Conservation (phyloP, 2,797 vertebrate species). For the Oreochromis grahami region DNA sequence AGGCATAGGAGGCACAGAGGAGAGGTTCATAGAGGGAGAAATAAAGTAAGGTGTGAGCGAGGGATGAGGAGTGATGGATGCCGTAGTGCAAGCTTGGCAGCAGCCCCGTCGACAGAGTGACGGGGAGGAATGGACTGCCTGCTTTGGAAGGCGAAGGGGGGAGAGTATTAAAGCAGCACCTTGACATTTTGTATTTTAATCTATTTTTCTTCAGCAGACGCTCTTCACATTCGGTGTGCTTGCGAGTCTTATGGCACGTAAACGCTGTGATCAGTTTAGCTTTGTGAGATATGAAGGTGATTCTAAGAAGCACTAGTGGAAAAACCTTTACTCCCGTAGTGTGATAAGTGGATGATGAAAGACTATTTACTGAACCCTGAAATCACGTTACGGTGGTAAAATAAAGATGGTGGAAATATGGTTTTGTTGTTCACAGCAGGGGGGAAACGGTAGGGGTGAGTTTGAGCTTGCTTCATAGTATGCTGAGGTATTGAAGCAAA, state of each 20-base stretch:
- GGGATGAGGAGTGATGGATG: conserved; percentile 30
- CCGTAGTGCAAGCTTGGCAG: not conserved
- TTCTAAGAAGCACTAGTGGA: not conserved
- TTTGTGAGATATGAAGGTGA: conserved; percentile 5
- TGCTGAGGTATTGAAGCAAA: not conserved
- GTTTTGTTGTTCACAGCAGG: not conserved
- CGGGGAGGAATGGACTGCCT: not conserved
- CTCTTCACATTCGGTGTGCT: not conserved
- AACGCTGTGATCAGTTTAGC: conserved; percentile 25
- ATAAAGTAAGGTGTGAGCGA: not conserved
- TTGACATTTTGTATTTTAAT: conserved; percentile 53
- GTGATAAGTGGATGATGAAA: conserved; percentile 35
- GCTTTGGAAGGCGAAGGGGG: not conserved
- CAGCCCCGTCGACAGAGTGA: conserved; percentile 9
- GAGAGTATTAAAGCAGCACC: conserved; percentile 25
- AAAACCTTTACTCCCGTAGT: conserved; percentile 7
- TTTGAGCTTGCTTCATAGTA: not conserved
- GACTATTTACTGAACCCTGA: conserved; percentile 2
- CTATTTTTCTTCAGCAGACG: conserved; percentile 6
- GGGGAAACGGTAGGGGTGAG: not conserved
- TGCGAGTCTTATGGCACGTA: not conserved
- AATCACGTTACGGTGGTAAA: not conserved
- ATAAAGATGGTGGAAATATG: not conserved
- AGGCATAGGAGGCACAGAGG: not conserved
- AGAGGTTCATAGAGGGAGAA: not conserved